A percentile compares a stretch with the other conserved stretches of the same genome.
phyloP scores from a whole-genome alignment of 2,888 invertebrate species.

The Andrena fulva region DNA sequence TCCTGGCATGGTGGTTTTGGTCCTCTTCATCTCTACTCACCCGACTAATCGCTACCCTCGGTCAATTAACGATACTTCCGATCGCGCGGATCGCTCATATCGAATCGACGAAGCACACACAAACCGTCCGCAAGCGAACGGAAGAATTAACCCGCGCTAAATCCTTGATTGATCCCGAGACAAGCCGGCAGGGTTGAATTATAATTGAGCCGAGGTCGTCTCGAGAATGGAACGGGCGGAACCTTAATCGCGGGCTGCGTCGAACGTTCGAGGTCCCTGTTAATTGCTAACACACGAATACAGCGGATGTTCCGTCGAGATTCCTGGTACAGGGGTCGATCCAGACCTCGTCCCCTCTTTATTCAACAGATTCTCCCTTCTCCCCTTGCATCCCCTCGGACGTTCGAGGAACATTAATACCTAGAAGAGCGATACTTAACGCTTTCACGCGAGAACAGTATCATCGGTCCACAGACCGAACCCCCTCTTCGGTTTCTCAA shows the following conservation, averaged over 20 bases:
- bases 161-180: slow-evolving; percentile 54
- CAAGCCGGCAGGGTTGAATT: slow-evolving; percentile 30
- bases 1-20: slow-evolving; percentile 65
- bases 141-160: slow-evolving; percentile 43
- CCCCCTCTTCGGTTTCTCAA: not conserved
- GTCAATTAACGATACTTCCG: slow-evolving; percentile 54
- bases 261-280: slow-evolving; percentile 52
- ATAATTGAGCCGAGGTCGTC: slow-evolving; percentile 55
- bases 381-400: slow-evolving; percentile 27
- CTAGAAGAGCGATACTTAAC: not conserved
- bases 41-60: slow-evolving; percentile 55
- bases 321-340: not conserved
- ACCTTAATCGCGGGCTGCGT: slow-evolving; percentile 30
- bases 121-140: slow-evolving; percentile 1
- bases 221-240: slow-evolving; percentile 28
- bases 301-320: slow-evolving; percentile 2
- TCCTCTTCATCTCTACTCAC: slow-evolving; percentile 57
- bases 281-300: slow-evolving; percentile 12
- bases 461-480: not conserved
- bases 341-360: not conserved
- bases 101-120: slow-evolving; percentile 28
- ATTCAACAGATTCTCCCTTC: slow-evolving; percentile 1
- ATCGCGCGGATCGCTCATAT: slow-evolving; percentile 27
- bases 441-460: slow-evolving; percentile 38
- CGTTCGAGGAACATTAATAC: slow-evolving; percentile 29